A percentile compares a stretch with the other conserved stretches of the same genome.
Evolutionary conservation across 2,888 invertebrate species (phyloP).

Genomic region (Metopia argyrocephala): DNA sequence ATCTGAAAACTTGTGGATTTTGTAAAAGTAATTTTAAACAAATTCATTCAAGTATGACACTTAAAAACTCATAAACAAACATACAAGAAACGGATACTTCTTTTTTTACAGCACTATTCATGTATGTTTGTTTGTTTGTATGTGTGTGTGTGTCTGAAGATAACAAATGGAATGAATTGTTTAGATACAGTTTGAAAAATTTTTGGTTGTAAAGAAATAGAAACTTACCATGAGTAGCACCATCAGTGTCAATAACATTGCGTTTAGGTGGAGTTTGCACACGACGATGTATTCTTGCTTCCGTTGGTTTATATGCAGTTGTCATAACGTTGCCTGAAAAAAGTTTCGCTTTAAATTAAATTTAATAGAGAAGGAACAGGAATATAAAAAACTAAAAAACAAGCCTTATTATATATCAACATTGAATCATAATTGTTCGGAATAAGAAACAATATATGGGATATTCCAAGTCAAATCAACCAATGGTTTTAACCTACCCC

Average conservation of each 20-base stretch:
- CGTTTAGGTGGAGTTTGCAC: conserved; percentile 73
- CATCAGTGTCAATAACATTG: conserved; percentile 43
- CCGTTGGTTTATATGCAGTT: conserved; percentile 76
- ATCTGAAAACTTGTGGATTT: too few species aligned
- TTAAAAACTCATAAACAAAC: not conserved
- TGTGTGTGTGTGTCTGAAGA: too few species aligned
- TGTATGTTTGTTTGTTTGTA: too few species aligned
- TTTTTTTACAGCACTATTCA: too few species aligned
- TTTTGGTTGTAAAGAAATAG: conserved; percentile 19
- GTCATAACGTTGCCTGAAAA: conserved; percentile 67
- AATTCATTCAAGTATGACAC: conserved; percentile 28
- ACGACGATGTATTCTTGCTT: conserved; percentile 77
- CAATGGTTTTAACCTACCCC: too few species aligned
- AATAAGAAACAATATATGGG: too few species aligned
- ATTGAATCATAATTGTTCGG: too few species aligned
- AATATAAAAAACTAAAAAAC: conserved; percentile 13
- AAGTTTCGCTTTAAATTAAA: not conserved
- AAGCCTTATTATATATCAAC: too few species aligned
- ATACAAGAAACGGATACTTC: not conserved
- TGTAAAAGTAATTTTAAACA: not conserved
- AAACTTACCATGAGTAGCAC: conserved; percentile 73
- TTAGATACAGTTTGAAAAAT: conserved; percentile 23
- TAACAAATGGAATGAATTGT: conserved; percentile 19
- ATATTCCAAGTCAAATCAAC: too few species aligned
- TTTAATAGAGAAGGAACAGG: not conserved